Conservation (phyloP, 2,888 invertebrate species). For the Odontocerum albicorne region DNA sequence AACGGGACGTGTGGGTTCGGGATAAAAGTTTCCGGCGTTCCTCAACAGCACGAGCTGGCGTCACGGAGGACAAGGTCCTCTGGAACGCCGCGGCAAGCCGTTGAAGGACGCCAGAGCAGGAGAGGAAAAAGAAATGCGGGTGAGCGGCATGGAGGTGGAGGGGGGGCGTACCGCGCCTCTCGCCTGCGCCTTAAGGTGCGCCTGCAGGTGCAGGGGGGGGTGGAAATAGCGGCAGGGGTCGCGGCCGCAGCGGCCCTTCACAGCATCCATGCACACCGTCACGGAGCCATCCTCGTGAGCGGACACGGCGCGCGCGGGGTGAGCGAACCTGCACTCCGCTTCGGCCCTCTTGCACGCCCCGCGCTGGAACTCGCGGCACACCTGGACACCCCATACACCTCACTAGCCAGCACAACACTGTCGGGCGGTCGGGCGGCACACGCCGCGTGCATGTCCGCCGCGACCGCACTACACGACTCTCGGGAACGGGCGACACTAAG, state of each 20-base stretch:
- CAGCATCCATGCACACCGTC: constrained; percentile 99
- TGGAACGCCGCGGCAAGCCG: not conserved
- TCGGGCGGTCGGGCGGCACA: constrained; percentile 1
- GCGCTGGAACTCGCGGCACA: constrained; percentile 98
- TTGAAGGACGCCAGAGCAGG: constrained; percentile 6
- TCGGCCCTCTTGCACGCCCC: constrained; percentile 98
- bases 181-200: constrained; percentile 98
- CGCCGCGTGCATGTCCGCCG: constrained; percentile 2
- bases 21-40: too few species aligned
- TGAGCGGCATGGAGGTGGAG: constrained; percentile 37
- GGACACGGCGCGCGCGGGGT: constrained; percentile 95
- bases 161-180: constrained; percentile 84
- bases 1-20: not conserved
- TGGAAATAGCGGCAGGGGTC: constrained; percentile 99
- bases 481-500: constrained; percentile 25
- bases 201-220: constrained; percentile 99
- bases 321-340: constrained; percentile 98
- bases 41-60: not conserved
- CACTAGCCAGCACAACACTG: constrained; percentile 32
- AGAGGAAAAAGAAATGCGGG: not conserved
- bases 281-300: constrained; percentile 98
- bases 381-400: constrained; percentile 61
- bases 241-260: constrained; percentile 98
- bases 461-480: constrained; percentile 29
- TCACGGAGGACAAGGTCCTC: not conserved